A percentile compares a stretch with the other conserved stretches of the same genome.
Evolutionary conservation across 2,797 vertebrate genomes (phyloP).

Genomic region (Arvicola amphibius): DNA sequence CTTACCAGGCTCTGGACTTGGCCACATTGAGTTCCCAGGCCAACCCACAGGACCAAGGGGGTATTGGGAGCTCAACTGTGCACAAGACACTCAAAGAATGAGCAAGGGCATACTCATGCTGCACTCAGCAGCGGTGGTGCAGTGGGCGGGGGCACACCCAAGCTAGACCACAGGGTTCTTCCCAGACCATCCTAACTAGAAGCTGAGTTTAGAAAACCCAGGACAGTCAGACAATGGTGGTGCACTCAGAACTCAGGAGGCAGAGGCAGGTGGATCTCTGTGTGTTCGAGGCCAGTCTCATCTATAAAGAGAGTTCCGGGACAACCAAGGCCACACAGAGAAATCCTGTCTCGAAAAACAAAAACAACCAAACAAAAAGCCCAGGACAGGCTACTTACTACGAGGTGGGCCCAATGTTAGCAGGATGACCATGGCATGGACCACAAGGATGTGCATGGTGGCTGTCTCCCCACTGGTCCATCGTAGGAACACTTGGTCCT

Average conservation of each 20-base stretch:
- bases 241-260: not conserved
- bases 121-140: not conserved
- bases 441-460: constrained; percentile 99
- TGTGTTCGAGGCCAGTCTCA: not conserved
- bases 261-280: not conserved
- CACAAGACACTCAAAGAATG: not conserved
- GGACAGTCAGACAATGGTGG: not conserved
- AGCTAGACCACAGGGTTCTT: not conserved
- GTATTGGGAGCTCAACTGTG: not conserved
- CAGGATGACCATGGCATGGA: constrained; percentile 99
- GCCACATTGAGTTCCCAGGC: fast-evolving
- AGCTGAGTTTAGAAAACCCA: not conserved
- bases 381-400: constrained; percentile 81
- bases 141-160: not conserved
- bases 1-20: not conserved
- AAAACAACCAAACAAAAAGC: not conserved
- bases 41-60: not conserved
- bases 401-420: constrained; percentile 92
- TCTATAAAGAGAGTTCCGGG: not conserved
- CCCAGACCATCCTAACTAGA: not conserved
- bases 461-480: constrained; percentile 98
- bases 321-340: not conserved
- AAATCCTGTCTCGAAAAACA: not conserved
- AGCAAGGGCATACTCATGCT: no score
- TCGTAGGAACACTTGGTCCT: constrained; percentile 98